Conservation (phyloP, 1,140 invertebrate genomes). For the Nasonia vitripennis region DNA sequence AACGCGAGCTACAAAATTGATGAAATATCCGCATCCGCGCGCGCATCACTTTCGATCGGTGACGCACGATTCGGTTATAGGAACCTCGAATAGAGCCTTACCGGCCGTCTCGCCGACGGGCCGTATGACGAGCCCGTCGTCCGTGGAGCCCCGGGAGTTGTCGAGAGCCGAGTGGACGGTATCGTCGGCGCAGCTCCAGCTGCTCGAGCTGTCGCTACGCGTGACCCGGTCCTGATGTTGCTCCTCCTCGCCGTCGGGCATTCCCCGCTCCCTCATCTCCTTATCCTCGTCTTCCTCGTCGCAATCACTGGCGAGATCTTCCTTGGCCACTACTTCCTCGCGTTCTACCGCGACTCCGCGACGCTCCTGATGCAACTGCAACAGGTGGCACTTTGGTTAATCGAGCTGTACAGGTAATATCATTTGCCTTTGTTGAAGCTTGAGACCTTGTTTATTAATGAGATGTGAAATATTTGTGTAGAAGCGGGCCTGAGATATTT, state of each 20-base stretch:
- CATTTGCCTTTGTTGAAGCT: not conserved
- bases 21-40: no score
- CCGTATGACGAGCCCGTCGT: slow-evolving; percentile 19
- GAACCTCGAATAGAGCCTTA: not conserved
- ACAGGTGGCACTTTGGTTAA: slow-evolving; percentile 29
- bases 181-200: slow-evolving; percentile 67
- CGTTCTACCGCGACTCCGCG: not conserved
- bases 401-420: not conserved
- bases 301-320: slow-evolving; percentile 40
- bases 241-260: slow-evolving; percentile 42
- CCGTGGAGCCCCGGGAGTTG: slow-evolving; percentile 5
- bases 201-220: slow-evolving; percentile 63
- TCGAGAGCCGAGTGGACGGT: not conserved
- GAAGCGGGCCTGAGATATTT: no score
- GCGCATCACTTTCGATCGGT: no score
- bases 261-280: slow-evolving; percentile 48
- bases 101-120: not conserved
- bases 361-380: slow-evolving; percentile 23
- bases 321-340: slow-evolving; percentile 26
- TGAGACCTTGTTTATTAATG: no score
- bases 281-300: slow-evolving; percentile 8
- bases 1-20: no score
- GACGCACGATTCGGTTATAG: no score
- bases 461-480: no score
- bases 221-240: slow-evolving; percentile 6